phyloP scores from a whole-genome alignment of 2,888 invertebrate genomes.

The Flexamia atlantica region DNA sequence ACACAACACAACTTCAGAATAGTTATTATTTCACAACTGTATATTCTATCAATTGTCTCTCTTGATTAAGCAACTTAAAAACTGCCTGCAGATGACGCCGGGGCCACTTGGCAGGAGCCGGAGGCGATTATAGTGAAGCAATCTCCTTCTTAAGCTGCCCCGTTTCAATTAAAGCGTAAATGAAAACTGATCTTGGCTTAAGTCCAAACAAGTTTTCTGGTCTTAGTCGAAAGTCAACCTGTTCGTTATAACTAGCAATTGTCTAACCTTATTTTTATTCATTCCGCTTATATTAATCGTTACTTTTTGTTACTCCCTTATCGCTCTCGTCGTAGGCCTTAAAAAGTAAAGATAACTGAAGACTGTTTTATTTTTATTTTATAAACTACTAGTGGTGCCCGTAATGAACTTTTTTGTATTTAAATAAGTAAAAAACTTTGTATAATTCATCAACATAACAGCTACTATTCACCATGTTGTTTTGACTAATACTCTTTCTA shows the following conservation, averaged over 20 bases:
- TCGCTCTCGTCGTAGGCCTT: no score
- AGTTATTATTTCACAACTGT: no score
- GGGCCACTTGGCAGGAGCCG: background rate
- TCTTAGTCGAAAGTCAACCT: constrained; percentile 14
- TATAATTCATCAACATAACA: no score
- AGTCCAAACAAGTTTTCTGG: constrained; percentile 14
- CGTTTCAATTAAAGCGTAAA: constrained; percentile 9
- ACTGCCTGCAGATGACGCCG: background rate
- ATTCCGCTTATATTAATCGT: background rate
- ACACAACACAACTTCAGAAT: no score
- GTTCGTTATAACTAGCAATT: constrained; percentile 13
- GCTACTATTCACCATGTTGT: no score
- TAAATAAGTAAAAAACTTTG: no score
- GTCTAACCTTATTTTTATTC: background rate
- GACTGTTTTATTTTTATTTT: no score
- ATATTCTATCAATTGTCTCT: no score
- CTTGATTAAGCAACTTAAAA: background rate
- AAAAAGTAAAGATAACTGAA: no score
- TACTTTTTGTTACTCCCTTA: background rate
- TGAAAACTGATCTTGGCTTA: constrained; percentile 10
- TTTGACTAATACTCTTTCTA: no score
- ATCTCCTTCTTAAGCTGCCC: constrained; percentile 3
- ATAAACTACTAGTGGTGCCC: background rate
- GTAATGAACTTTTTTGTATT: no score
- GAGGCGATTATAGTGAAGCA: background rate